phyloP scores from a whole-genome alignment of 2,888 invertebrate genomes.

The Brenthis hecate region DNA sequence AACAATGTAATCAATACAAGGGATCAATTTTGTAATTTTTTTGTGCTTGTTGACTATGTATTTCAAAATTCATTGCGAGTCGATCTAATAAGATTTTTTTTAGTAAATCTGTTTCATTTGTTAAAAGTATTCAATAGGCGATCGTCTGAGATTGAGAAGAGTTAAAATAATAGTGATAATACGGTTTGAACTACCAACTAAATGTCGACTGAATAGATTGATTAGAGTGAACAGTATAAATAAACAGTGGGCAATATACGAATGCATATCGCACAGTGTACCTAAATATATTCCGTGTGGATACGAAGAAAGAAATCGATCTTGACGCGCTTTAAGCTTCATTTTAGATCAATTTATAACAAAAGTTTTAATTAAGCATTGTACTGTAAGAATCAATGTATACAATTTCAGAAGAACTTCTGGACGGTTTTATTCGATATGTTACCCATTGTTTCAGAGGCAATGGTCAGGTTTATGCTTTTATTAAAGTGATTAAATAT shows the following conservation, averaged over 20 bases:
- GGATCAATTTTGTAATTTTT: too few species aligned
- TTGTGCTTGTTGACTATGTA: too few species aligned
- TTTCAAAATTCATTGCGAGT: neutral
- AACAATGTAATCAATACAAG: too few species aligned
- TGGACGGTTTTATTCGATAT: constrained; percentile 45
- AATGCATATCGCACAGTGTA: too few species aligned
- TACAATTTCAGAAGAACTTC: constrained; percentile 36
- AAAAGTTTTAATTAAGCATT: constrained; percentile 50
- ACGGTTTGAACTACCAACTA: neutral
- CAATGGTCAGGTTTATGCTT: constrained; percentile 43
- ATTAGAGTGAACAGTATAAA: too few species aligned
- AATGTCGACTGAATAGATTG: too few species aligned
- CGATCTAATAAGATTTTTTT: too few species aligned
- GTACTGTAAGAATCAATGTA: constrained; percentile 40
- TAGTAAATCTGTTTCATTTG: too few species aligned
- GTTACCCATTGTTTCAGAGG: constrained; percentile 45
- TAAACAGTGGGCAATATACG: too few species aligned
- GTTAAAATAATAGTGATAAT: too few species aligned
- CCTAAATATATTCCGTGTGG: neutral
- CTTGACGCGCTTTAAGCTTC: constrained; percentile 23
- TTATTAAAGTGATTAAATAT: constrained; percentile 52
- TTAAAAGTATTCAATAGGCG: too few species aligned
- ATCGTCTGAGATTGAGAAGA: too few species aligned
- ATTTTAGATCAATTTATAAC: constrained; percentile 44
- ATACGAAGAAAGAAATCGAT: constrained; percentile 6